A percentile compares a stretch with the other conserved stretches of the same genome.
Conservation (phyloP, 2,113 vertebrate species). For the Cepphus grylle region DNA sequence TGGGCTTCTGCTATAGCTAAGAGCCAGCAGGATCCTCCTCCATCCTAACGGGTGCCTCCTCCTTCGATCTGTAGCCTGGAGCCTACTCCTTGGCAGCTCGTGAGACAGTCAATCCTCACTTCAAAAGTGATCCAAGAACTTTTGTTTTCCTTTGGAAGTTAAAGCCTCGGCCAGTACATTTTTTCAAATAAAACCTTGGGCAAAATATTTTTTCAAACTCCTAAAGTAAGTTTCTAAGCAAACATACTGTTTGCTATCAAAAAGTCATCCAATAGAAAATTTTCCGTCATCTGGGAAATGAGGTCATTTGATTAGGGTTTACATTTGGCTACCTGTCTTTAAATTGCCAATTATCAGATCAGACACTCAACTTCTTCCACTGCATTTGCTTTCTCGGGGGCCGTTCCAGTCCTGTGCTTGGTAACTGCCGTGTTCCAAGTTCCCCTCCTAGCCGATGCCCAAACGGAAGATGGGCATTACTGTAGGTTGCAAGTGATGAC, state of each 20-base stretch:
- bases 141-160: neutral
- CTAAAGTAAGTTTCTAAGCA: neutral
- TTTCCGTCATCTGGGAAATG: neutral
- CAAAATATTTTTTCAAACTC: neutral
- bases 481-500: neutral
- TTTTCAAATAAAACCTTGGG: neutral
- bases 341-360: neutral
- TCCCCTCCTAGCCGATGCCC: neutral
- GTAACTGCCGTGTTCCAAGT: neutral
- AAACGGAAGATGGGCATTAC: rapidly evolving
- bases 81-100: neutral
- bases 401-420: neutral
- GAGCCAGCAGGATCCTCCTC: neutral
- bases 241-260: neutral
- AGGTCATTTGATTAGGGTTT: neutral
- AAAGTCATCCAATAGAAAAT: neutral
- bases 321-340: neutral
- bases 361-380: neutral
- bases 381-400: neutral
- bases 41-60: neutral
- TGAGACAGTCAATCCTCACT: neutral
- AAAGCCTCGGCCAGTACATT: neutral
- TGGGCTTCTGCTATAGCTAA: neutral
- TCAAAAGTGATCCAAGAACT: neutral
- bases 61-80: neutral